These are phyloP conservation scores for Bombus pascuorum DNA, from an alignment of 1,140 invertebrate genomes.

Conservation along the genomic window DNA sequence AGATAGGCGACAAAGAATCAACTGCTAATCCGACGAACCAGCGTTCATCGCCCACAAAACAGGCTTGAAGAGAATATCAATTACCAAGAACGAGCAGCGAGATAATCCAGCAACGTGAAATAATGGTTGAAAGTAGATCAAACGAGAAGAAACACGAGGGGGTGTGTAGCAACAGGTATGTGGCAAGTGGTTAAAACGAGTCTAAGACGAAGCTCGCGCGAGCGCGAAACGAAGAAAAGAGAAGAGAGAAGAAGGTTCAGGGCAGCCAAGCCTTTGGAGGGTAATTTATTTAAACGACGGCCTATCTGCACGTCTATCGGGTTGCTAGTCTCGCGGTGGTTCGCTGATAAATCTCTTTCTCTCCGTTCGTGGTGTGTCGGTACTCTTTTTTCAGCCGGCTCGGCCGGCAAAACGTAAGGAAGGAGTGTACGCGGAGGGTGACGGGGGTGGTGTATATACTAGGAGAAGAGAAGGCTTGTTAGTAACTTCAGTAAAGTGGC, in stretches of 20 bases:
- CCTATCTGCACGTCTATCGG: constrained; percentile 53
- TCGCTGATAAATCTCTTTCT: constrained; percentile 42
- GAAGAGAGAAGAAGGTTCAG: neutral
- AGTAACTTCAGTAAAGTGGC: constrained; percentile 32
- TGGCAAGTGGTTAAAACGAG: neutral
- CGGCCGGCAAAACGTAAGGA: neutral
- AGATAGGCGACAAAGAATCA: neutral
- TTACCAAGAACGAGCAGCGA: neutral
- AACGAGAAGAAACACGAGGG: neutral
- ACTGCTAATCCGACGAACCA: neutral
- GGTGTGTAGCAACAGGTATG: constrained; percentile 15
- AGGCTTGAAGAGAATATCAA: neutral
- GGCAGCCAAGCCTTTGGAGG: constrained; percentile 25
- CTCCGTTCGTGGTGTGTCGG: constrained; percentile 25
- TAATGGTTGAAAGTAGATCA: neutral
- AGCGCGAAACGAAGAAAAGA: neutral
- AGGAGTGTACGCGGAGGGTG: neutral
- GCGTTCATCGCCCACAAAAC: no score
- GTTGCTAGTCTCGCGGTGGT: constrained; percentile 41
- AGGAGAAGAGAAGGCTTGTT: constrained; percentile 16
- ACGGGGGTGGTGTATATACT: neutral
- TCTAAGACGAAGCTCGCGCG: neutral
- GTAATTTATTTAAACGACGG: constrained; percentile 53
- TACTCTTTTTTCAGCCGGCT: neutral
- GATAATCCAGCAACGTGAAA: neutral